Evolutionary conservation across 2,113 vertebrate genomes (phyloP), one percentile per base, ranked within the genome.

Genomic region (Gorilla gorilla): DNA sequence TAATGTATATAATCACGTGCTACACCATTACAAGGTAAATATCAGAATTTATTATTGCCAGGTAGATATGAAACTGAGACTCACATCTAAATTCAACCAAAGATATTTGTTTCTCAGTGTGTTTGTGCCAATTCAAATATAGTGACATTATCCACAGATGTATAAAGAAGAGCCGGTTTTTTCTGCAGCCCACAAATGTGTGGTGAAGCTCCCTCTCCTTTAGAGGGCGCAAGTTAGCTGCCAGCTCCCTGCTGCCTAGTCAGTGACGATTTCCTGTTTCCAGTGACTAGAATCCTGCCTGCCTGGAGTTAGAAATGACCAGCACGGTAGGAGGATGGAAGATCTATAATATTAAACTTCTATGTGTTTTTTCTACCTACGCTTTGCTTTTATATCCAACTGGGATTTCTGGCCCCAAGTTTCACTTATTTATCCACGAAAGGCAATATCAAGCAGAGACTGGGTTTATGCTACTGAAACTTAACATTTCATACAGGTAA

Each of bases 341-440:
- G 20, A 7, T 83, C 27, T 35, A 5, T 43, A 22, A 35, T 18
- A 48, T 61, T 94, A 84, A 88, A 84, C 23, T 66, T 20, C 3
- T 52, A 0, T 22, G 38, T 40, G 7, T 45, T 75, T 73, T 79
- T 66, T 43, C 61, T 90, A 45, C 11, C 22, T 76, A 68, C 78
- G 52, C 3, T 25, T 95, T 81, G 25, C n/a, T 92, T 76, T 96
- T 78, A 45, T 30, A 59, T 84, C 23, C 50, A 50, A 66, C 30
- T 82, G 25, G 22, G 9, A 79, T 93, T 75, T 90, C 68, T 23
- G 83, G 45, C 40, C 32, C 20, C 6, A 30, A 1, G 23, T 73
- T 75, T 92, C 45, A 50, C 76, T 80, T 75, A 73, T 81, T 82
- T 90, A 55, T 70, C 68, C 64, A 66, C 45, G 81, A 80, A 95